These are phyloP conservation scores for Actinia equina DNA, from an alignment of 64 coral and sea anemone species.

Conservation along the genomic window DNA sequence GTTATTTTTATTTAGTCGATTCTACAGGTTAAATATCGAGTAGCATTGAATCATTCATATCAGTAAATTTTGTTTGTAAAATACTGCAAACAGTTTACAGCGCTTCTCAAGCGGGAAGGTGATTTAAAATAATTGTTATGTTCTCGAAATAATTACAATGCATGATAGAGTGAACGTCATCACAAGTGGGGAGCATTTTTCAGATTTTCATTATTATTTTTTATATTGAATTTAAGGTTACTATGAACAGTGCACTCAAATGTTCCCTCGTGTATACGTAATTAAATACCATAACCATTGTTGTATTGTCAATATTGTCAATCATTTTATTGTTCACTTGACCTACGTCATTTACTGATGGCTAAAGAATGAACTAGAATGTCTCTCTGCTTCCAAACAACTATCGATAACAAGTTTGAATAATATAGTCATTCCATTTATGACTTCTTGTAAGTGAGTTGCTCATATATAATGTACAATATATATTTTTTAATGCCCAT, in stretches of 20 bases:
- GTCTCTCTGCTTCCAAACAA: not conserved
- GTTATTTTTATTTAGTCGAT: not conserved
- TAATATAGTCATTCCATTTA: not conserved
- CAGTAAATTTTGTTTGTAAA: not conserved
- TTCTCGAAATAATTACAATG: not conserved
- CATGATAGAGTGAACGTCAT: not conserved
- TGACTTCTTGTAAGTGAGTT: not conserved
- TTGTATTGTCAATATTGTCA: not conserved
- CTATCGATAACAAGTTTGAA: not conserved
- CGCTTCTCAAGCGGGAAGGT: not conserved
- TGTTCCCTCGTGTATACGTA: not conserved
- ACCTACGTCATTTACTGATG: not conserved
- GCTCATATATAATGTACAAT: not conserved
- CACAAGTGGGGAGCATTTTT: not conserved
- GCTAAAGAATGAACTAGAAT: not conserved
- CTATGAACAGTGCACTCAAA: not conserved
- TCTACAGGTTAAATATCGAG: not conserved
- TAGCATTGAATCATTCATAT: not conserved
- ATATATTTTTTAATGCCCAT: not conserved
- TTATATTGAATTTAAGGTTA: not conserved
- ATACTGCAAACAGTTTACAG: not conserved
- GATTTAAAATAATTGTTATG: not conserved
- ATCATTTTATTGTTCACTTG: not conserved
- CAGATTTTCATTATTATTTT: constrained; percentile 4
- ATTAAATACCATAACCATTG: not conserved